phyloP scores from a whole-genome alignment of 1,140 invertebrate genomes.

The Rhopalosiphum padi region DNA sequence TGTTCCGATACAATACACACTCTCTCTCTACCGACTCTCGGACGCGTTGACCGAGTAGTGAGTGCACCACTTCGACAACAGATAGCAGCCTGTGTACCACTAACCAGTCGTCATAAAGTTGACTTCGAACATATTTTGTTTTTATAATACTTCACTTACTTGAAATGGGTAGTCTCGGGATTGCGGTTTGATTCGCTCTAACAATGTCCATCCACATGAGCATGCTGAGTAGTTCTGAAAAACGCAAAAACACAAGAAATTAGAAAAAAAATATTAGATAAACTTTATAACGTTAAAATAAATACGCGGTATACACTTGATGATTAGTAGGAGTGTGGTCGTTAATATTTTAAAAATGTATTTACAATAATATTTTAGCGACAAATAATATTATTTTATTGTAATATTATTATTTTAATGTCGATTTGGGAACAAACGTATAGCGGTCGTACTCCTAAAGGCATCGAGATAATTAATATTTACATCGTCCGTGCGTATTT shows the following conservation, averaged over 20 bases:
- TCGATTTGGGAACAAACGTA: not conserved
- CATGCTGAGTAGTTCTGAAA: slow-evolving; percentile 44
- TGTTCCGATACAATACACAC: not conserved
- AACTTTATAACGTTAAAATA: not conserved
- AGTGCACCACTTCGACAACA: not conserved
- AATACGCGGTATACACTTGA: not conserved
- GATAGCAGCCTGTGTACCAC: not conserved
- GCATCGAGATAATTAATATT: not conserved
- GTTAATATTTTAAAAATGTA: not conserved
- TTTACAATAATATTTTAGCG: not conserved
- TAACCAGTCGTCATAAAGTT: not conserved
- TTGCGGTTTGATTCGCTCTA: slow-evolving; percentile 39
- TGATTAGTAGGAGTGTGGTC: not conserved
- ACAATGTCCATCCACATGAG: slow-evolving; percentile 55
- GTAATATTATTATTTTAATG: not conserved
- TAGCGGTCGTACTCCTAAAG: not conserved
- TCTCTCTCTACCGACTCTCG: not conserved
- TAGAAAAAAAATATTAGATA: not conserved
- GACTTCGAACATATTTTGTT: not conserved
- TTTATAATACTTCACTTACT: slow-evolving; percentile 23
- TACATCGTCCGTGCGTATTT: not conserved
- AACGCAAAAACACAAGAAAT: not conserved
- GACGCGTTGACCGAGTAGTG: not conserved
- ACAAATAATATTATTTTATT: not conserved
- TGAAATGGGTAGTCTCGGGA: slow-evolving; percentile 35